Percentiles rank a stretch among this genome's conserved stretches.
phyloP scores from a whole-genome alignment of 2,888 invertebrate genomes.

The Allophyes oxyacanthae region DNA sequence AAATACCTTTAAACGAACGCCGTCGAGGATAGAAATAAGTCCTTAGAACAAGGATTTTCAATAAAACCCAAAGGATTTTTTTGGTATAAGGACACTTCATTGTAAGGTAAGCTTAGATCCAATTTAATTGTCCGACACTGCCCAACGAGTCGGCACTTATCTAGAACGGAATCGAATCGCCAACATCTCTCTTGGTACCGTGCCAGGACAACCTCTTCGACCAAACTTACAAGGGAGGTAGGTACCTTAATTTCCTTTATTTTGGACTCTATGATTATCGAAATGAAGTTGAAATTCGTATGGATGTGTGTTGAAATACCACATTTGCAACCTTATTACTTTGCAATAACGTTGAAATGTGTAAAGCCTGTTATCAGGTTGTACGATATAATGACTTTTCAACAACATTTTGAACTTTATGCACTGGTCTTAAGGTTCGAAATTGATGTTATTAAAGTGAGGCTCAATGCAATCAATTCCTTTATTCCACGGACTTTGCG shows the following conservation, averaged over 20 bases:
- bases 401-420: conserved; percentile 8
- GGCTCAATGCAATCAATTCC: conserved; percentile 26
- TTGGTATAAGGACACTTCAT: background rate
- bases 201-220: conserved; percentile 31
- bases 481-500: conserved; percentile 11
- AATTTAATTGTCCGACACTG: conserved; percentile 30
- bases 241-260: background rate
- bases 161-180: conserved; percentile 45
- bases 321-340: conserved; percentile 17
- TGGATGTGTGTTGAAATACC: background rate
- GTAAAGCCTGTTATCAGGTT: conserved; percentile 17
- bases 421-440: background rate
- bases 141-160: conserved; percentile 35
- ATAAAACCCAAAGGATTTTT: conserved; percentile 2
- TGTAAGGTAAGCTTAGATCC: conserved; percentile 17
- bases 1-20: background rate
- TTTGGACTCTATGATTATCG: background rate
- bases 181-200: conserved; percentile 32
- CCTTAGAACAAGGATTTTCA: conserved; percentile 1
- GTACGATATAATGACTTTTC: background rate
- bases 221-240: conserved; percentile 23
- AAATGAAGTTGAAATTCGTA: conserved; percentile 3
- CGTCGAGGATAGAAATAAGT: background rate
- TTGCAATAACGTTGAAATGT: conserved; percentile 25
- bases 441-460: background rate